These are phyloP conservation scores for Girardinus metallicus DNA, from an alignment of 2,797 vertebrate species.

Conservation along the genomic window DNA sequence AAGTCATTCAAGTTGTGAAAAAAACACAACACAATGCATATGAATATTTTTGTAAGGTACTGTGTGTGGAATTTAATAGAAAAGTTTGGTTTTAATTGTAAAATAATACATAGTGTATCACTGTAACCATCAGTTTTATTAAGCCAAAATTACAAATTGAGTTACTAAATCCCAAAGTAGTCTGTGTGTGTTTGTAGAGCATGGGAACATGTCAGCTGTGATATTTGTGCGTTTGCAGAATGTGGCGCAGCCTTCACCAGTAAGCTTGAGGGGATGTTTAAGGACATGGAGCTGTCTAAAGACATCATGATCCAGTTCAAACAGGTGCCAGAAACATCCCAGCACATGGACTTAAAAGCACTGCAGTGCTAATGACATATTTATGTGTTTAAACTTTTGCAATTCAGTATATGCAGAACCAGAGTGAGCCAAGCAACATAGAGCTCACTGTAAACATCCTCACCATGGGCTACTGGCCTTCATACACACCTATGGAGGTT, in stretches of 20 bases:
- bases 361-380: not conserved
- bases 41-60: not conserved
- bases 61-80: not conserved
- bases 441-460: conserved; percentile 99
- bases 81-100: not conserved
- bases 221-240: conserved; percentile 81
- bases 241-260: conserved; percentile 99
- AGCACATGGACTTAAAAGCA: not conserved
- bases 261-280: conserved; percentile 99
- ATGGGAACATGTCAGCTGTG: conserved; percentile 14
- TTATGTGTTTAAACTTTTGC: conserved; percentile 3
- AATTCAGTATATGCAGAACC: conserved; percentile 96
- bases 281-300: conserved; percentile 99
- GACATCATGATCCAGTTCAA: conserved; percentile 99
- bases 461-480: conserved; percentile 99
- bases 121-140: not conserved
- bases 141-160: not conserved
- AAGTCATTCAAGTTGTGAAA: not conserved
- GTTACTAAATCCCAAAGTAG: not conserved
- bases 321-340: conserved; percentile 84
- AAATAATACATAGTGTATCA: not conserved
- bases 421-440: conserved; percentile 98
- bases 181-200: not conserved
- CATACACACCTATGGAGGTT: conserved; percentile 98
- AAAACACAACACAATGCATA: not conserved